These are phyloP conservation scores for Mormoops blainvillei DNA, from an alignment of 2,113 vertebrate genomes.

Conservation along the genomic window DNA sequence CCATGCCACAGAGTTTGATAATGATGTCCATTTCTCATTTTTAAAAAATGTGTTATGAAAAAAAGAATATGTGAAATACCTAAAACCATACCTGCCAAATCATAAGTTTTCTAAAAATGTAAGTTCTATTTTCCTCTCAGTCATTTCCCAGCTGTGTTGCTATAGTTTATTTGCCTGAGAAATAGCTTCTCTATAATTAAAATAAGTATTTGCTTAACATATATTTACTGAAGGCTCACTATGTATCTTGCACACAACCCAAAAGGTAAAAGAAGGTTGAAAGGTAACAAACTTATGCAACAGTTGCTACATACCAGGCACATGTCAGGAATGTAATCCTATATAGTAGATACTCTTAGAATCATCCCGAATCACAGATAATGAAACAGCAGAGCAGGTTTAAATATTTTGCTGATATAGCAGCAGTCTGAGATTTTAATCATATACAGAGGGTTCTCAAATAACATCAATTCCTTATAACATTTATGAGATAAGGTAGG, in stretches of 20 bases:
- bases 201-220: not conserved
- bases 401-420: not conserved
- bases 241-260: not conserved
- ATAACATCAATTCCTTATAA: not conserved
- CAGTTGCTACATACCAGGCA: not conserved
- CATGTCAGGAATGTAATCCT: fast-evolving
- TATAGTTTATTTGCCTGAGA: not conserved
- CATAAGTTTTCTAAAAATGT: not conserved
- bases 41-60: not conserved
- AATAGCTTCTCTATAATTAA: not conserved
- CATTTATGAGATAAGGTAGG: not conserved
- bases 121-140: not conserved
- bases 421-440: not conserved
- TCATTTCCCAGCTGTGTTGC: not conserved
- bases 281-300: not conserved
- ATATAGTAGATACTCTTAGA: fast-evolving
- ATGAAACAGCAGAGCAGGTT: not conserved
- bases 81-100: not conserved
- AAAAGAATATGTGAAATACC: not conserved
- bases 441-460: not conserved
- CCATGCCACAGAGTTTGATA: not conserved
- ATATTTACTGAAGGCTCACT: not conserved
- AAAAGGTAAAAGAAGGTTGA: too few relatives aligned
- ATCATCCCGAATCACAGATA: not conserved
- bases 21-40: not conserved